Evolutionary conservation across 2,797 vertebrate genomes (phyloP).

Genomic region (Brachymystax lenok): DNA sequence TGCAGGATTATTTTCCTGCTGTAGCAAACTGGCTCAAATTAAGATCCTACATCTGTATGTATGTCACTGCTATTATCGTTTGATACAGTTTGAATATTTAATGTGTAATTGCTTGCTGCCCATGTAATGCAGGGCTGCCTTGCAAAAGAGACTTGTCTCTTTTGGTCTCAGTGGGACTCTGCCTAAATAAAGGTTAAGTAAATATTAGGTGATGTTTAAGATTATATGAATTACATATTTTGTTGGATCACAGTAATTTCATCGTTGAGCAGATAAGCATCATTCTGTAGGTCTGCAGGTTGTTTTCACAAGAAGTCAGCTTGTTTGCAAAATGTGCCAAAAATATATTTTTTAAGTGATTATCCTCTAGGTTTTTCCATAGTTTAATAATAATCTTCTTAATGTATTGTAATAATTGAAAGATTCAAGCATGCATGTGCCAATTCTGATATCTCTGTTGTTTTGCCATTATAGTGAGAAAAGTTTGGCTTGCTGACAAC

Average conservation of each 20-base stretch:
- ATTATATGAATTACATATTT: constrained; percentile 3
- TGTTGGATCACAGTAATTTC: constrained; percentile 28
- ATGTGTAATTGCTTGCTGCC: no score
- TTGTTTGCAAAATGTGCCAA: constrained; percentile 48
- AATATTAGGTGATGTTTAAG: not conserved
- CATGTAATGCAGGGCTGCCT: no score
- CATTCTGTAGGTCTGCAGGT: constrained; percentile 56
- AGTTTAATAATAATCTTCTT: constrained; percentile 62
- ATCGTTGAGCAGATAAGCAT: constrained; percentile 48
- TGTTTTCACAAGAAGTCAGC: constrained; percentile 33
- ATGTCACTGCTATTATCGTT: no score
- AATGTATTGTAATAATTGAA: constrained; percentile 76
- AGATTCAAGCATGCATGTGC: constrained; percentile 68
- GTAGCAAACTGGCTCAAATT: no score
- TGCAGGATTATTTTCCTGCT: no score
- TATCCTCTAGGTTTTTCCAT: constrained; percentile 69
- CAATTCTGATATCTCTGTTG: constrained; percentile 51
- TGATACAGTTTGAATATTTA: no score
- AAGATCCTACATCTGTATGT: no score
- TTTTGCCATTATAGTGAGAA: no score
- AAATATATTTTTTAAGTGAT: constrained; percentile 65
- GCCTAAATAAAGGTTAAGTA: no score
- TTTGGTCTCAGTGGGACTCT: no score
- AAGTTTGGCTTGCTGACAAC: constrained; percentile 23
- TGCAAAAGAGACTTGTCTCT: no score